Base-by-base conservation (phyloP, 2,797 vertebrate species). In the Phoeniculus purpureus region DNA sequence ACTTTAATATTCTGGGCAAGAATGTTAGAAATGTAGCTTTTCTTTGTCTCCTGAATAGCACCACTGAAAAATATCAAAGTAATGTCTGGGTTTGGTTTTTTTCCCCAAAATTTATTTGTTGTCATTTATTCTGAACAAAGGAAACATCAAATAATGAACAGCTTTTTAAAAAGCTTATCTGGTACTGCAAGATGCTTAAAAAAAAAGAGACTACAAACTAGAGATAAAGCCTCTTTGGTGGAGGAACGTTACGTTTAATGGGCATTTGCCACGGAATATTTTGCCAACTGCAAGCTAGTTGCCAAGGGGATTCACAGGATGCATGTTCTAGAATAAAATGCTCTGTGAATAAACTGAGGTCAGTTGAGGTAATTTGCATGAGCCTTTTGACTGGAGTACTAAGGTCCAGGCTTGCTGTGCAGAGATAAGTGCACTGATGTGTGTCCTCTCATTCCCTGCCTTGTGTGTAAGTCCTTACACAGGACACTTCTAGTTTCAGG, bases 171-270 rank as follows among this genome's bases (percentile, higher is more conserved):
- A 92, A 83, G 86, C 94, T 96, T 95, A 96, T 96, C 93, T 95
- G 70, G 48, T 89, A 66, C 67, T 90, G 89, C 94, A 96, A 73
- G 70, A 89, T 94, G 86, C 91, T 92, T 9, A 54, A 92, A 95
- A 92, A 51, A 91, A 93, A 72, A 9, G 78, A 74, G 66, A 78
- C 88, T 85, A 93, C 45, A 92, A 87, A 85, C 70, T 85, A 89
- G 47, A 92, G 84, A 96, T 92, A 96, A 95, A 94, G 73, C 72
- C 62, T 90, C 66, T 94, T 94, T 95, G 92, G 88, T 92, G 48
- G 60, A 60, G 40, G 56, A 92, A 83, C 18, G 15, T 82, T 94
- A 29, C 93, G 84, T 96, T 94, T 95, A 95, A 96, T 93, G 81
- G 93, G 81, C 71, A 81, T 87, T 94, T 94, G 94, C 92, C 73